Evolutionary conservation across 1,140 invertebrate species (phyloP).

Genomic region (Sitophilus oryzae): DNA sequence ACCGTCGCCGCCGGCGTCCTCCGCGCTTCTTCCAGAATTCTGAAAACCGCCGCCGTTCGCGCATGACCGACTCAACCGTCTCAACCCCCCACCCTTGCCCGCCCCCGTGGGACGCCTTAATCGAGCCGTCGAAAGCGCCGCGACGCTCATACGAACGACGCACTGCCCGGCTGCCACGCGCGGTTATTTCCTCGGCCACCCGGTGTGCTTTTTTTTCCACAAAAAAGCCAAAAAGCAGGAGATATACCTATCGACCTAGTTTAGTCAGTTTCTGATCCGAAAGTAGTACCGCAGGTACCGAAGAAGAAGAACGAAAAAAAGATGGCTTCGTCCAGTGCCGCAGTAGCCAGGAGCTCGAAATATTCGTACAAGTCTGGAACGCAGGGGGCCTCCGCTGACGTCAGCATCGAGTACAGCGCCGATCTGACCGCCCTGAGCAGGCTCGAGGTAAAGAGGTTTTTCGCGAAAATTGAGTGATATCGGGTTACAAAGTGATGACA

Average conservation of each 20-base stretch:
- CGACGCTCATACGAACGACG: constrained; percentile 46
- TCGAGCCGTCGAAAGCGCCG: constrained; percentile 35
- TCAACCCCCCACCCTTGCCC: constrained; percentile 13
- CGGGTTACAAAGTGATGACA: no score
- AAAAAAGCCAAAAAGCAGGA: no score
- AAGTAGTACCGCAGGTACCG: constrained; percentile 7
- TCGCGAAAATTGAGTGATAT: constrained; percentile 20
- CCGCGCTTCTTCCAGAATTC: constrained; percentile 26
- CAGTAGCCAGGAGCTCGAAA: constrained; percentile 75
- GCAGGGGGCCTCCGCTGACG: constrained; percentile 70
- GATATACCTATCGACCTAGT: constrained; percentile 23
- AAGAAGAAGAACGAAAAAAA: constrained; percentile 21
- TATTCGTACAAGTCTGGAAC: constrained; percentile 80
- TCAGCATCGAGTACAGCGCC: constrained; percentile 89
- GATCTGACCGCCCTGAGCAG: constrained; percentile 86
- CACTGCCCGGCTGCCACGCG: constrained; percentile 44
- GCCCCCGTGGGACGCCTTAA: constrained; percentile 26
- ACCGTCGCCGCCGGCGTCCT: no score
- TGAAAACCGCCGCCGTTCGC: constrained; percentile 35
- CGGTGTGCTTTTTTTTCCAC: no score
- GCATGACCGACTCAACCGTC: no score
- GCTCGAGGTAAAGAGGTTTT: constrained; percentile 78
- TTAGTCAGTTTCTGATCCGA: constrained; percentile 14
- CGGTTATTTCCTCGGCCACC: constrained; percentile 42
- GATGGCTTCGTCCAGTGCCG: constrained; percentile 57